Evolutionary conservation across 1,140 invertebrate species (phyloP).

Genomic region (Trinorchestia longiramus): DNA sequence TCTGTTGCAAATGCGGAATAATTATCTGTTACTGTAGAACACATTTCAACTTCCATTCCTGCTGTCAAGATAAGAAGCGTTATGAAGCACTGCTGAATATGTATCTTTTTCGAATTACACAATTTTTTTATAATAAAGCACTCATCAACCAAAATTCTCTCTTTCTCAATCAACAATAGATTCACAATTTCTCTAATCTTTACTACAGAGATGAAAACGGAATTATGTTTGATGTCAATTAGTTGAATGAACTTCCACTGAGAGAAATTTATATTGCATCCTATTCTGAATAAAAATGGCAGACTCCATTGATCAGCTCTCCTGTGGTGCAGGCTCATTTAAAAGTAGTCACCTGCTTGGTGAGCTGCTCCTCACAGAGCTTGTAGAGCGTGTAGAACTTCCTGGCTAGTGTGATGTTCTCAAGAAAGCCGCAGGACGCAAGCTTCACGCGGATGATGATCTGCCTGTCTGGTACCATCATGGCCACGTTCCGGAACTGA

Average conservation of each 20-base stretch:
- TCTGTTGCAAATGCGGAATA: too few species aligned
- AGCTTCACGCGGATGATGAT: conserved; percentile 92
- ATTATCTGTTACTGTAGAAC: too few species aligned
- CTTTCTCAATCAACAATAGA: background rate
- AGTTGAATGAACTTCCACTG: background rate
- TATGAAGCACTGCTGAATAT: too few species aligned
- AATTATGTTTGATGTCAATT: background rate
- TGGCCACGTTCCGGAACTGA: conserved; percentile 87
- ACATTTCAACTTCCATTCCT: too few species aligned
- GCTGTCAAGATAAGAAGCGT: too few species aligned
- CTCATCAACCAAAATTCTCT: too few species aligned
- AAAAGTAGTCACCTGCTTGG: conserved; percentile 67
- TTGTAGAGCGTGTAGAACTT: too few species aligned
- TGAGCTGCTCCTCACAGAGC: too few species aligned
- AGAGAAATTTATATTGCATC: background rate
- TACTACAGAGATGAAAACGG: background rate
- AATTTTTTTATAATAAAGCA: too few species aligned
- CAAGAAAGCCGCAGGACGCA: conserved; percentile 87
- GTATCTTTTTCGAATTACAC: too few species aligned
- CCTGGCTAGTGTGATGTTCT: too few species aligned
- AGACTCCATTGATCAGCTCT: background rate
- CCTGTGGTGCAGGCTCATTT: too few species aligned
- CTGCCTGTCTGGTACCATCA: conserved; percentile 94
- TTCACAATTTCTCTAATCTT: background rate
- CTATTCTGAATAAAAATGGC: background rate